phyloP scores from a whole-genome alignment of 37 sponge, comb jelly and placozoan species.

The Aplysina aerophoba region DNA sequence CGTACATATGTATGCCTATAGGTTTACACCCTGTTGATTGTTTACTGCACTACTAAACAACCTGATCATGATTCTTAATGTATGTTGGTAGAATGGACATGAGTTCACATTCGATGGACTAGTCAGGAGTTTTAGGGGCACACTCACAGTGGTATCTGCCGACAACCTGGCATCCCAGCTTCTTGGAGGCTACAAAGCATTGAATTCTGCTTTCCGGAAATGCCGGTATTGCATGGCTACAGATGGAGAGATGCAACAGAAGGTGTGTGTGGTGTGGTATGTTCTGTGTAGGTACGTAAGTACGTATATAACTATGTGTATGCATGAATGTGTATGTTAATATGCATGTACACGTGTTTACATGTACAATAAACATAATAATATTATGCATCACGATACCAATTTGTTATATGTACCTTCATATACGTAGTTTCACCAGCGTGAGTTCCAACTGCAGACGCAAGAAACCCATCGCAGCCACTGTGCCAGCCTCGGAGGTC shows the following conservation, averaged over 20 bases:
- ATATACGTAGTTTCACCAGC: constrained; percentile 36
- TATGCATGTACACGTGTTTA: neutral
- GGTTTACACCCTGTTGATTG: too few relatives aligned
- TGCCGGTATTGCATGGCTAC: too few relatives aligned
- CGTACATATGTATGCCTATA: neutral
- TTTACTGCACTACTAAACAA: too few relatives aligned
- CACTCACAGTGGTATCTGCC: constrained; percentile 3
- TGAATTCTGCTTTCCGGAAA: too few relatives aligned
- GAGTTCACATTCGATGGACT: constrained; percentile 25
- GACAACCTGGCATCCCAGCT: too few relatives aligned
- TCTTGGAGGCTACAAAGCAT: too few relatives aligned
- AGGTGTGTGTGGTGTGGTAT: neutral
- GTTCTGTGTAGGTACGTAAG: neutral
- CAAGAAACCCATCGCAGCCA: constrained; percentile 37
- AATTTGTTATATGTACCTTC: neutral
- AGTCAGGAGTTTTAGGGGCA: constrained; percentile 36
- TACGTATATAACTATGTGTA: neutral
- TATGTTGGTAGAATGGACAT: constrained; percentile 41
- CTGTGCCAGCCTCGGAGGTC: constrained; percentile 58
- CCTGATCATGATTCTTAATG: constrained; percentile 11
- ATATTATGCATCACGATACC: too few relatives aligned
- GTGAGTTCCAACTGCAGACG: constrained; percentile 36
- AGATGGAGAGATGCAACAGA: too few relatives aligned
- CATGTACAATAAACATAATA: neutral
- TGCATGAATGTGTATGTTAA: neutral